Base-by-base conservation (phyloP, 2,797 vertebrate genomes). In the Cossypha heuglini region DNA sequence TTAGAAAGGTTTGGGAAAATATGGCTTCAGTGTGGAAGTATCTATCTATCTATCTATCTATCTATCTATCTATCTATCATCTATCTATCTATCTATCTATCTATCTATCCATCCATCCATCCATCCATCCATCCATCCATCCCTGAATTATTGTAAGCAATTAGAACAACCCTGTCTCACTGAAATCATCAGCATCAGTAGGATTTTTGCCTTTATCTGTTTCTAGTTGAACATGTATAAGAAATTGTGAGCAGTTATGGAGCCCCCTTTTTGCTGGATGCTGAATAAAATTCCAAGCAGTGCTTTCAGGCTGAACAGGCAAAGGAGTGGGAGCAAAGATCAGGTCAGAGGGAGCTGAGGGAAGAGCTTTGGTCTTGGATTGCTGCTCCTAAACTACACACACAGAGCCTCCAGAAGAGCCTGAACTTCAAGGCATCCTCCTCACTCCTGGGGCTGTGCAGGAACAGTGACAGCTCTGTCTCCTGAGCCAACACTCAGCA, bases 181-280 rank as follows among this genome's bases (percentile, higher is more conserved):
- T 0, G 0, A 75, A 78, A 63, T 20, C 19, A 25, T 12, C 57
- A 11, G 0, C 11, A 52, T 25, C 35, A 25, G 18, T 2, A 35
- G 54, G 42, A 57, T 29, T 58, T 81, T 81, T 61, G 18, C 31
- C 71, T 71, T 62, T 37, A 26, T 13, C 68, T 67, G 7, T 42
- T 88, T 68, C n/a, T 28, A 42, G 29, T 0, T 49, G n/a, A 81
- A 14, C 16, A 11, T 1, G 5, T 29, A 1, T 6, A 37, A 45
- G 69, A 16, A 66, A 42, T 8, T 1, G 3, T n/a, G 57, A 58
- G 51, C 46, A 73, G 69, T 31, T 26, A 5, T 19, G 38, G 46
- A 83, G 57, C 26, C 31, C 31, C 15, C n/a, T 59, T 77, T 37
- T 31, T 46, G 52, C 28, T 62, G 68, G 55, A 14, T 0, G 1